phyloP scores from a whole-genome alignment of 2,113 vertebrate genomes.

The Misgurnus mizolepis region DNA sequence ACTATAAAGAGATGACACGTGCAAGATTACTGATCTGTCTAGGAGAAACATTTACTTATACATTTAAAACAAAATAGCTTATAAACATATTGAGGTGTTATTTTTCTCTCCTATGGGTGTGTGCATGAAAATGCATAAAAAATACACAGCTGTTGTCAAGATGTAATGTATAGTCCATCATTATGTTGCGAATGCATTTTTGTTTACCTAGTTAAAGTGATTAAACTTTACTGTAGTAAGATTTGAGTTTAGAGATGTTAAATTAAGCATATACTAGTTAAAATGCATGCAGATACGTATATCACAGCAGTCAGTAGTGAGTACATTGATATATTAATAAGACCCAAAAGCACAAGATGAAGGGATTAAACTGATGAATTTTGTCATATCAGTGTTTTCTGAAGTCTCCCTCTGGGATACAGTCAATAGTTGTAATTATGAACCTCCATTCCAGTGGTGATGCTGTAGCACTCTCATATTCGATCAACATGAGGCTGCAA shows the following conservation, averaged over 20 bases:
- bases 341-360: neutral
- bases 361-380: constrained; percentile 9
- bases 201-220: constrained; percentile 1
- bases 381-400: constrained; percentile 32
- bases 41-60: neutral
- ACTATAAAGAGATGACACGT: neutral
- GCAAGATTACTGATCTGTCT: neutral
- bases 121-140: constrained; percentile 20
- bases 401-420: constrained; percentile 30
- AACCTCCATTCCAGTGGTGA: constrained; percentile 41
- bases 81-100: neutral
- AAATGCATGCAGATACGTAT: neutral
- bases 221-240: too few species aligned
- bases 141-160: constrained; percentile 39
- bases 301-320: neutral
- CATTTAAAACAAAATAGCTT: neutral
- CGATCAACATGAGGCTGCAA: constrained; percentile 57
- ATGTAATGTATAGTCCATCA: neutral
- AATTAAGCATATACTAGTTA: neutral
- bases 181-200: neutral
- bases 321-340: neutral
- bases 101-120: neutral
- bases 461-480: constrained; percentile 54
- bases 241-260: neutral
- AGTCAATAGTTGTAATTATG: constrained; percentile 41